Evolutionary conservation across 37 sponge, comb jelly and placozoan species (phyloP).

Genomic region (Mnemiopsis leidyi): DNA sequence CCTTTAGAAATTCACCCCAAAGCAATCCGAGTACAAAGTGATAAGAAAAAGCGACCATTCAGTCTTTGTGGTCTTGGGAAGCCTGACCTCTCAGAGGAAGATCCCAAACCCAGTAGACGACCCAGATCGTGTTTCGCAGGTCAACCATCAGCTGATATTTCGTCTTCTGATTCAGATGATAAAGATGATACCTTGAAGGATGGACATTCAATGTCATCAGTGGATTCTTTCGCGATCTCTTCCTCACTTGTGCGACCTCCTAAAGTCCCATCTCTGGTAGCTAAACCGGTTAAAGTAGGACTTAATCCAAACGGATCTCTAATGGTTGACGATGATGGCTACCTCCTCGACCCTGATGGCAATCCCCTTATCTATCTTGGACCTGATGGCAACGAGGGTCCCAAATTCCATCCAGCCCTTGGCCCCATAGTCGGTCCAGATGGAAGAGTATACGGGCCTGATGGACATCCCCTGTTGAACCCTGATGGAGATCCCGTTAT

Average conservation of each 20-base stretch:
- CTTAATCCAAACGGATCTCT: background rate
- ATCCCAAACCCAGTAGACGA: background rate
- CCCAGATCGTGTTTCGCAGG: constrained; percentile 1
- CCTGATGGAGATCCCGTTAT: background rate
- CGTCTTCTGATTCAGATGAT: background rate
- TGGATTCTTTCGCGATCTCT: background rate
- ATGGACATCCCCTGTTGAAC: background rate
- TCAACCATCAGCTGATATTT: background rate
- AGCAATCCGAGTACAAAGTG: background rate
- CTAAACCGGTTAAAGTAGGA: background rate
- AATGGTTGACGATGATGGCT: constrained; percentile 1
- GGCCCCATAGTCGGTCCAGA: background rate
- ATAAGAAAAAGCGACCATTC: constrained; percentile 1
- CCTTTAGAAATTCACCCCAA: background rate
- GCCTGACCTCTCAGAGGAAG: background rate
- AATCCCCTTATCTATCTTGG: background rate
- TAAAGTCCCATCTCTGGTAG: background rate
- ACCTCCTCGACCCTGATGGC: background rate
- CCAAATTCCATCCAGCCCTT: background rate
- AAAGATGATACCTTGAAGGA: background rate
- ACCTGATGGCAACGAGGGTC: background rate
- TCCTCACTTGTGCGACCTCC: background rate
- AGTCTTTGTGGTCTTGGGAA: constrained; percentile 1
- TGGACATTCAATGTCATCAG: background rate
- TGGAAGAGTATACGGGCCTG: background rate